phyloP scores from a whole-genome alignment of 2,888 invertebrate species.

The Amitus sp. region DNA sequence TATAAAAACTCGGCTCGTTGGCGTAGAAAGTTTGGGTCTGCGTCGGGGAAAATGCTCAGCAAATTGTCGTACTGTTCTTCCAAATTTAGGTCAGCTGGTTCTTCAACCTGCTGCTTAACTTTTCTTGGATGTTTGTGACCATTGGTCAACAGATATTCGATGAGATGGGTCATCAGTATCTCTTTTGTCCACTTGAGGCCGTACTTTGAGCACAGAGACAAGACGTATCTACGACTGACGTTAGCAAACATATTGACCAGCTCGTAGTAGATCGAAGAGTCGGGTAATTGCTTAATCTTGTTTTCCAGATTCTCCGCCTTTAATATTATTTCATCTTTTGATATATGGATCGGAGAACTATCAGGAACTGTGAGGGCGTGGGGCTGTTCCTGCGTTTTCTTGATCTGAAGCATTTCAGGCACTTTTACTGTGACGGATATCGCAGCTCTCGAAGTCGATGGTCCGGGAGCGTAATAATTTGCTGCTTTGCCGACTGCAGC shows the following conservation, averaged over 20 bases:
- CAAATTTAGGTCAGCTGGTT: constrained; percentile 17
- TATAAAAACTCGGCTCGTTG: constrained; percentile 31
- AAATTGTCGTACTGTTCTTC: constrained; percentile 44
- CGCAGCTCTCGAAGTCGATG: neutral
- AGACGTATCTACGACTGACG: neutral
- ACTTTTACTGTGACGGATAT: neutral
- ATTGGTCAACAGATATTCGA: constrained; percentile 17
- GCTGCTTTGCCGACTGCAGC: too few species aligned
- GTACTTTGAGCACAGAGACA: neutral
- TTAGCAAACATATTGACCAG: neutral
- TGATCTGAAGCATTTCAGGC: neutral
- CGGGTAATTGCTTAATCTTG: neutral
- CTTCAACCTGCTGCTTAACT: neutral
- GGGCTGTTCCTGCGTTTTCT: neutral
- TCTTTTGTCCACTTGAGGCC: too few species aligned
- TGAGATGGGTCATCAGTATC: constrained; percentile 9
- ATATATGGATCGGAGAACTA: neutral
- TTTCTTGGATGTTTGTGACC: constrained; percentile 14
- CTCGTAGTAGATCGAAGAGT: neutral
- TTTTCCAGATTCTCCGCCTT: neutral
- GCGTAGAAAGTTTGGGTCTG: constrained; percentile 51
- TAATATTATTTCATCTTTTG: neutral
- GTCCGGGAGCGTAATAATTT: neutral
- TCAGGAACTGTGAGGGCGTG: neutral
- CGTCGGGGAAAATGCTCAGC: constrained; percentile 52